phyloP scores from a whole-genome alignment of 2,797 vertebrate species.

The Gadopsis bispinosus region DNA sequence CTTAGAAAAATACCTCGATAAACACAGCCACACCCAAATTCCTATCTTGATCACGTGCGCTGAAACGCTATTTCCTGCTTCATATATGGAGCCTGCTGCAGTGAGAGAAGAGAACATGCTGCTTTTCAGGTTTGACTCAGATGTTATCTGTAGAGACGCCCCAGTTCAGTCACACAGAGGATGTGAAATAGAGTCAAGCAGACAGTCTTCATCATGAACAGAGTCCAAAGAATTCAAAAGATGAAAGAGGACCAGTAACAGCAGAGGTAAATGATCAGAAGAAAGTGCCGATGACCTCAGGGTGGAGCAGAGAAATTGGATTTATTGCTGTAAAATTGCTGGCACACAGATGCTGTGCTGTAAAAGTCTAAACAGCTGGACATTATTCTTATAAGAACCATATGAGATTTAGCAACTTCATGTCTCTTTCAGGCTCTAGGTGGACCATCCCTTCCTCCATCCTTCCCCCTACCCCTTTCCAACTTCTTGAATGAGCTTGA shows the following conservation, averaged over 20 bases:
- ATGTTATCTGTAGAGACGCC: background rate
- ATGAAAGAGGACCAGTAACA: conserved; percentile 25
- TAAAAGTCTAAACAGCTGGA: conserved; percentile 49
- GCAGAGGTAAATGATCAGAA: conserved; percentile 21
- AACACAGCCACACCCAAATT: background rate
- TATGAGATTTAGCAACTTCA: background rate
- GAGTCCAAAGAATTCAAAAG: conserved; percentile 40
- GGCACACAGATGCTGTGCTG: conserved; percentile 3
- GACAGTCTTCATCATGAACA: conserved; percentile 10
- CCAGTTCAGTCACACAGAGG: background rate
- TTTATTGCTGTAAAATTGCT: conserved; percentile 36
- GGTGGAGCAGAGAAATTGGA: conserved; percentile 32
- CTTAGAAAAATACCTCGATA: background rate
- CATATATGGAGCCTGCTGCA: background rate
- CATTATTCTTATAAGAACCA: conserved; percentile 5
- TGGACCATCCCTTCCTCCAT: background rate
- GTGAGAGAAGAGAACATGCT: background rate
- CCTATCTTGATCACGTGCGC: background rate
- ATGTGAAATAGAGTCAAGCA: conserved; percentile 6
- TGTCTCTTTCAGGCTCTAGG: conserved; percentile 27
- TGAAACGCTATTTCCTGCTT: conserved; percentile 1
- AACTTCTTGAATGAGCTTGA: conserved; percentile 14
- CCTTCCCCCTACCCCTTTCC: conserved; percentile 4
- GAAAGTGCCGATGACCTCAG: conserved; percentile 17
- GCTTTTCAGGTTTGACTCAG: conserved; percentile 11